These are phyloP conservation scores for Lycodopsis pacificus DNA, from an alignment of 2,797 vertebrate genomes.

Conservation along the genomic window DNA sequence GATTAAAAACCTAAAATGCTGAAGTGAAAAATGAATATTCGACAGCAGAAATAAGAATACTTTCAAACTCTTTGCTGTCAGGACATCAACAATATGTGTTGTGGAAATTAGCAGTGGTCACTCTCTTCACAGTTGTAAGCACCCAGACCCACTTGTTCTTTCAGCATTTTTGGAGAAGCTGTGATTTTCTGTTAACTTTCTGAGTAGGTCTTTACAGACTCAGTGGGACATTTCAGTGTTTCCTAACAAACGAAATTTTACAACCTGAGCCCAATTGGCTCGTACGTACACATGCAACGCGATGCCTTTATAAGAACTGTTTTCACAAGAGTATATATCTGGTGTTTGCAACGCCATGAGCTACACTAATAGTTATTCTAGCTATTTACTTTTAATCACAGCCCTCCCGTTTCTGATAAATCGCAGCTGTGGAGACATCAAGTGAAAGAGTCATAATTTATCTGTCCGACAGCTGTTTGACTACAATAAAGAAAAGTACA, in stretches of 20 bases:
- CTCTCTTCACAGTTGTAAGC: neutral
- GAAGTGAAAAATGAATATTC: neutral
- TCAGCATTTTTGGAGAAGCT: slow-evolving; percentile 29
- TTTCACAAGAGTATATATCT: neutral
- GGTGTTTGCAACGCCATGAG: slow-evolving; percentile 54
- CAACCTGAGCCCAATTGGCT: slow-evolving; percentile 65
- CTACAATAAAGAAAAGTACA: slow-evolving; percentile 6
- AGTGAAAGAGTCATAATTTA: slow-evolving; percentile 26
- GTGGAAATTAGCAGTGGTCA: neutral
- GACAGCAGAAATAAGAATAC: neutral
- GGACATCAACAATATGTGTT: neutral
- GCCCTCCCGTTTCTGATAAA: slow-evolving; percentile 54
- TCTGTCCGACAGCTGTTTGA: slow-evolving; percentile 29
- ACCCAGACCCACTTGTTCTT: slow-evolving; percentile 1
- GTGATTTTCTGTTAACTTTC: slow-evolving; percentile 32
- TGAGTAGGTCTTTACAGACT: slow-evolving; percentile 45
- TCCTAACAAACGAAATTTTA: slow-evolving; percentile 69
- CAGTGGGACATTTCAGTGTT: slow-evolving; percentile 54
- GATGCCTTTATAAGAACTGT: slow-evolving; percentile 54
- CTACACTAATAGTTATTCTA: slow-evolving; percentile 63
- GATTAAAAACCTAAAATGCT: neutral
- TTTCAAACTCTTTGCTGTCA: neutral
- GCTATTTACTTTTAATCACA: slow-evolving; percentile 65
- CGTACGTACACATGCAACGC: slow-evolving; percentile 47
- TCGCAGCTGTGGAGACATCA: slow-evolving; percentile 45